Percentiles rank a stretch among this genome's conserved stretches.
phyloP scores from a whole-genome alignment of 2,888 invertebrate species.

The Phasia obesa region DNA sequence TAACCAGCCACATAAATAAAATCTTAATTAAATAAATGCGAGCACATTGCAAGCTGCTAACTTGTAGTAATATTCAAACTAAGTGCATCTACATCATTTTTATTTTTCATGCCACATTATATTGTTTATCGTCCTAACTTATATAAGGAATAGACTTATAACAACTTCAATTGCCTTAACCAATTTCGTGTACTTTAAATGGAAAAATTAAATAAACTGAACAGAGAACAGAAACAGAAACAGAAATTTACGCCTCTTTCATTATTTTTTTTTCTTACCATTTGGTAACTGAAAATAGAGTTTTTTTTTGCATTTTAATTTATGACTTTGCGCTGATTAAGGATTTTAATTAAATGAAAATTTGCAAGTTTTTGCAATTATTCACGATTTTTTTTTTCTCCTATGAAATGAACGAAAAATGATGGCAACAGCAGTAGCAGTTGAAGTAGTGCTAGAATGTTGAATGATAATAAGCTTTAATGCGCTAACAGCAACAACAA shows the following conservation, averaged over 20 bases:
- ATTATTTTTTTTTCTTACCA: slow-evolving; percentile 38
- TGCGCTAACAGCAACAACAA: slow-evolving; percentile 8
- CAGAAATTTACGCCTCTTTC: slow-evolving; percentile 50
- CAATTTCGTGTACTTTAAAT: slow-evolving; percentile 46
- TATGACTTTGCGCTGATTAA: slow-evolving; percentile 75
- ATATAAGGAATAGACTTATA: slow-evolving; percentile 41
- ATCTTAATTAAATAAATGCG: neutral
- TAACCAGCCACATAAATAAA: slow-evolving; percentile 23
- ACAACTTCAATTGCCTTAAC: slow-evolving; percentile 25
- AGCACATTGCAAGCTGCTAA: slow-evolving; percentile 8
- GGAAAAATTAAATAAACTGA: slow-evolving; percentile 33
- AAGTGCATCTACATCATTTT: slow-evolving; percentile 28
- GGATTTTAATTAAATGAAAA: slow-evolving; percentile 74
- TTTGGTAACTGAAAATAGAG: slow-evolving; percentile 31
- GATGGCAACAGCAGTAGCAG: slow-evolving; percentile 56
- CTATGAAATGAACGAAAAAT: slow-evolving; percentile 37
- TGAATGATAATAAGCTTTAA: slow-evolving; percentile 53
- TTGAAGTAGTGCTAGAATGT: slow-evolving; percentile 30
- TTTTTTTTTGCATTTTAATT: slow-evolving; percentile 61
- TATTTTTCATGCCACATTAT: neutral
- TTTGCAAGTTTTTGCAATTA: slow-evolving; percentile 77
- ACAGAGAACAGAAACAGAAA: slow-evolving; percentile 15
- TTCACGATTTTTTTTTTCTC: slow-evolving; percentile 71
- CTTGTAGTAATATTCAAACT: slow-evolving; percentile 19
- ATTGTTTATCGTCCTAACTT: slow-evolving; percentile 39